Conservation (phyloP, 2,797 vertebrate species). For the Gymnoscopelus microlampas region DNA sequence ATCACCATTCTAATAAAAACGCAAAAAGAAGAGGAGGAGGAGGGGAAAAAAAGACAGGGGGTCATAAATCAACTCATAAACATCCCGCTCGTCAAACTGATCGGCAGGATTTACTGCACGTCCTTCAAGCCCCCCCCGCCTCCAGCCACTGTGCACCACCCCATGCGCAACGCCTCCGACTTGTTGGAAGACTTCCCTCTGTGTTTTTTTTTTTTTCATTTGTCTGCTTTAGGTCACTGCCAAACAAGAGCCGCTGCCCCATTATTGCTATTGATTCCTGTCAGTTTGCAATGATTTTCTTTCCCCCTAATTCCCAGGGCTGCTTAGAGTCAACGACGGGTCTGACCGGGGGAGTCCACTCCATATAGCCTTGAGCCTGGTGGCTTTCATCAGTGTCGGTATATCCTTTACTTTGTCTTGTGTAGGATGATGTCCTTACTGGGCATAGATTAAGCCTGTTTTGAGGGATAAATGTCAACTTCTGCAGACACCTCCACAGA, state of each 20-base stretch:
- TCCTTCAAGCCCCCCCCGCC: constrained; percentile 48
- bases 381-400: constrained; percentile 13
- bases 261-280: constrained; percentile 73
- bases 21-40: constrained; percentile 30
- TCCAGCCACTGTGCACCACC: background rate
- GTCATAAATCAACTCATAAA: constrained; percentile 51
- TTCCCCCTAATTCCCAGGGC: constrained; percentile 29
- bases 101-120: constrained; percentile 45
- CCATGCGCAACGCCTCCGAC: background rate
- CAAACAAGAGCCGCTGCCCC: constrained; percentile 54
- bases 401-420: no score
- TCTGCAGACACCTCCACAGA: no score
- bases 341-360: constrained; percentile 12
- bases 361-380: constrained; percentile 35
- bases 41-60: background rate
- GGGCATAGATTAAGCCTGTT: no score
- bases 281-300: constrained; percentile 65
- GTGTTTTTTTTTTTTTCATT: constrained; percentile 30
- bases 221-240: constrained; percentile 58
- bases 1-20: constrained; percentile 48
- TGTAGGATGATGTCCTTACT: no score
- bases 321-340: constrained; percentile 57
- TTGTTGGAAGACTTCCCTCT: constrained; percentile 10
- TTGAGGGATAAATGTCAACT: no score
- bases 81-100: constrained; percentile 40